phyloP scores from a whole-genome alignment of 2,888 invertebrate genomes.

The Ochropleura plecta region DNA sequence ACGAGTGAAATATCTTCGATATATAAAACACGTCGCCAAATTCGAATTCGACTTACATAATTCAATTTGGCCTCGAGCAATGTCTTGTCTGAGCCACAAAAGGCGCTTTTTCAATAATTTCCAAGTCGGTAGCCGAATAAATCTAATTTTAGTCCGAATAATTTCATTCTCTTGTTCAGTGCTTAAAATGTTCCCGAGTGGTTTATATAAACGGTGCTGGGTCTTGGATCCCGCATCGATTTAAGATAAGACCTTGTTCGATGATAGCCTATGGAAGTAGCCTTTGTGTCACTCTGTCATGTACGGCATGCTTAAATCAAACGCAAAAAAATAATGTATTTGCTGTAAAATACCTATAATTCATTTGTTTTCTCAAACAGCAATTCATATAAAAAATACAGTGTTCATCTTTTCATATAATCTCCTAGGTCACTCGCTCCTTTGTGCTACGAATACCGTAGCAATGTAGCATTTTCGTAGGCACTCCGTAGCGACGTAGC shows the following conservation, averaged over 20 bases:
- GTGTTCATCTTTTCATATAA: not conserved
- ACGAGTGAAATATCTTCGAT: conserved; percentile 10
- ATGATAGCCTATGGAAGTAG: not conserved
- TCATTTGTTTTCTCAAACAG: not conserved
- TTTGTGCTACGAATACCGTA: conserved; percentile 37
- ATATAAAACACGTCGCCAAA: conserved; percentile 50
- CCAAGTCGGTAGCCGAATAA: conserved; percentile 32
- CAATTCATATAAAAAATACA: not conserved
- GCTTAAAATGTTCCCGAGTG: conserved; percentile 31
- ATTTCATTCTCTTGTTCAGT: conserved; percentile 50
- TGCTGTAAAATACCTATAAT: not conserved
- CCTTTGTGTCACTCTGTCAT: not conserved
- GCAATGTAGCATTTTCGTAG: conserved; percentile 17
- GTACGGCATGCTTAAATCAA: not conserved
- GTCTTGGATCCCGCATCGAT: not conserved
- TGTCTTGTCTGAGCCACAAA: conserved; percentile 50
- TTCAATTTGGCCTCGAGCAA: conserved; percentile 56
- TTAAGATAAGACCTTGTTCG: not conserved
- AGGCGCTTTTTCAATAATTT: conserved; percentile 60
- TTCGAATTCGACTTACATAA: conserved; percentile 52
- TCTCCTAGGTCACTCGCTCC: not conserved
- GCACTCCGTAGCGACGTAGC: conserved; percentile 11
- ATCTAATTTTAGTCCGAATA: conserved; percentile 48
- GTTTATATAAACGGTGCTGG: not conserved
- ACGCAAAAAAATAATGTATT: not conserved